Base-by-base conservation (phyloP, 2,888 invertebrate genomes). In the Cosmia trapezina region DNA sequence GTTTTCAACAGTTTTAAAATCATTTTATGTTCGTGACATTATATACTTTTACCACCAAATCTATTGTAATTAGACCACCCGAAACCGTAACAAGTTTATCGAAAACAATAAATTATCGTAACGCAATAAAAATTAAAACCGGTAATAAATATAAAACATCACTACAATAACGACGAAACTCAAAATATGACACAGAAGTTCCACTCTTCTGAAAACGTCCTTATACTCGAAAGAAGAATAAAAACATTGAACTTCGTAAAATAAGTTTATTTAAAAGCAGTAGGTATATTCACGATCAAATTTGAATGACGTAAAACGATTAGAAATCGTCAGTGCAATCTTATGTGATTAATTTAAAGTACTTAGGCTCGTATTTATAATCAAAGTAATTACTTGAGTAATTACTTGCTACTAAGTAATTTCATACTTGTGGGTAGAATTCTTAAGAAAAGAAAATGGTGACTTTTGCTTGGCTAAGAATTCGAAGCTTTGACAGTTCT, bases 1-100 rank as follows among this genome's bases (percentile, higher is more conserved):
- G 9, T 11, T 66, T 66, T 73, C n/a, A 65, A 47, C n/a, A 22
- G 28, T 76, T 54, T 22, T 19, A 19, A 22, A 67, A 56, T 33
- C 1, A 17, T 47, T 47, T 49, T 12, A 33, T 4, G 14, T 41
- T 60, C 12, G 37, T 51, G 51, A 33, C 22, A 60, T 61, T n/a
- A 45, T 45, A 74, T 69, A 62, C 22, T 45, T 64, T 43, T 37
- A 57, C 43, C 49, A 62, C 61, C 14, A 60, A 64, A 73, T 28
- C 22, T 74, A 37, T 47, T 66, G 66, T 76, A 70, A 80, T 53
- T 66, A 73, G 87, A 87, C 88, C 87, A 86, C 88, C 88, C 88
- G 77, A 73, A 84, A 83, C 76, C 53, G 67, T 76, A 81, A 71
- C 73, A 74, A 78, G 60, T 73, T 83, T 74, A 83, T 80, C 64